Percentiles rank a stretch among this genome's conserved stretches.
These are phyloP conservation scores for Clivina fossor DNA, from an alignment of 2,888 invertebrate genomes.

Conservation along the genomic window DNA sequence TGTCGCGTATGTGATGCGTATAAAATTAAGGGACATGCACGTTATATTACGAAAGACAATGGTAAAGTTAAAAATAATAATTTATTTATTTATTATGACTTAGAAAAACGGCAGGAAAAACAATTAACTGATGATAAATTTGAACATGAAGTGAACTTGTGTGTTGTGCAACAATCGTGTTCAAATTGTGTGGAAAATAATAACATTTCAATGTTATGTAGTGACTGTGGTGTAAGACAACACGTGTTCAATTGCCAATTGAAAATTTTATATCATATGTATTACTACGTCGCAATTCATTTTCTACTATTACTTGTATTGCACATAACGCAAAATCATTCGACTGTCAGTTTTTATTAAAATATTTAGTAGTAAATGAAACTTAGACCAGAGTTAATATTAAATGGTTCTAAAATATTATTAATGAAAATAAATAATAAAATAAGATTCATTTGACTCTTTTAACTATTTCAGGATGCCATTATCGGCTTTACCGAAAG, in stretches of 20 bases:
- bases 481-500: conserved; percentile 34
- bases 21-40: too few species aligned
- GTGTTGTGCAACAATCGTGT: too few species aligned
- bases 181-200: too few species aligned
- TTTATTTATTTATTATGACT: too few species aligned
- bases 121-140: too few species aligned
- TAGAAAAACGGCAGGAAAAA: too few species aligned
- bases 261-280: neutral
- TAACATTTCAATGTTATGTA: too few species aligned
- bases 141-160: too few species aligned
- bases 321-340: neutral
- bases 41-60: too few species aligned
- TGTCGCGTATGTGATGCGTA: too few species aligned
- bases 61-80: too few species aligned
- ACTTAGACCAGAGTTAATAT: neutral
- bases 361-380: neutral
- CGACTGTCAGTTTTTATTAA: neutral
- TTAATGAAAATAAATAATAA: neutral
- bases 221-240: neutral
- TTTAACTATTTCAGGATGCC: conserved; percentile 39
- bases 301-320: neutral
- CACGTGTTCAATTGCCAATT: neutral
- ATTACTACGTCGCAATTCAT: neutral
- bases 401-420: neutral
- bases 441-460: conserved; percentile 41